Evolutionary conservation across 2,888 invertebrate genomes (phyloP).

Genomic region (Drosophila aldrichi): DNA sequence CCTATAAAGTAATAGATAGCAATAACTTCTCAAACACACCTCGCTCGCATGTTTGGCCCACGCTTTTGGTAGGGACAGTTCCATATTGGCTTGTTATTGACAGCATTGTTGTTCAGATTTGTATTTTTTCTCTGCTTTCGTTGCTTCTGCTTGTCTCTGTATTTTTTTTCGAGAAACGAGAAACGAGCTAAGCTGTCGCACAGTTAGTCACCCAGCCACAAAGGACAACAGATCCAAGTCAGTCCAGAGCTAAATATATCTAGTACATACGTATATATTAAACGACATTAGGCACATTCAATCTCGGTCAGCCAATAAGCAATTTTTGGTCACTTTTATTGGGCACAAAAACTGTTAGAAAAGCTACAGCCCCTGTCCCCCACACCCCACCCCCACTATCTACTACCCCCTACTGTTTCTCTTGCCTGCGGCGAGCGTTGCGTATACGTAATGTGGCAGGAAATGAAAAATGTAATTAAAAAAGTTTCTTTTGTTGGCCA

Average conservation of each 20-base stretch:
- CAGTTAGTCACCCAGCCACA: constrained; percentile 65
- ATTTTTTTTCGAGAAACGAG: constrained; percentile 26
- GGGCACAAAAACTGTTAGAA: constrained; percentile 42
- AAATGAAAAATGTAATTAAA: constrained; percentile 79
- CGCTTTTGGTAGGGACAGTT: constrained; percentile 41
- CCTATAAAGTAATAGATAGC: background rate
- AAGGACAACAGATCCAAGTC: constrained; percentile 48
- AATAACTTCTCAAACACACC: background rate
- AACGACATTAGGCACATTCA: constrained; percentile 59
- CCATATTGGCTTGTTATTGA: constrained; percentile 73
- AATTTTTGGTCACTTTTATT: constrained; percentile 70
- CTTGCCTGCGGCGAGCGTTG: constrained; percentile 24
- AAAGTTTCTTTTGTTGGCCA: constrained; percentile 61
- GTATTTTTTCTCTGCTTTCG: constrained; percentile 12
- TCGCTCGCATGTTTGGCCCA: constrained; percentile 31
- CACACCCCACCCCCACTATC: background rate
- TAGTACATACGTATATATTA: constrained; percentile 40
- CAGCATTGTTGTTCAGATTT: constrained; percentile 64
- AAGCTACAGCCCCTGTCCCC: background rate
- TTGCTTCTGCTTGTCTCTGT: constrained; percentile 1
- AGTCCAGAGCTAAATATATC: constrained; percentile 39
- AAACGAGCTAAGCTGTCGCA: constrained; percentile 58
- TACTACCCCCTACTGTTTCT: background rate
- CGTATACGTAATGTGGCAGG: constrained; percentile 69
- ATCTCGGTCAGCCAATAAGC: constrained; percentile 50